Conservation (phyloP, 2,113 vertebrate genomes). For the Tetrao urogallus region DNA sequence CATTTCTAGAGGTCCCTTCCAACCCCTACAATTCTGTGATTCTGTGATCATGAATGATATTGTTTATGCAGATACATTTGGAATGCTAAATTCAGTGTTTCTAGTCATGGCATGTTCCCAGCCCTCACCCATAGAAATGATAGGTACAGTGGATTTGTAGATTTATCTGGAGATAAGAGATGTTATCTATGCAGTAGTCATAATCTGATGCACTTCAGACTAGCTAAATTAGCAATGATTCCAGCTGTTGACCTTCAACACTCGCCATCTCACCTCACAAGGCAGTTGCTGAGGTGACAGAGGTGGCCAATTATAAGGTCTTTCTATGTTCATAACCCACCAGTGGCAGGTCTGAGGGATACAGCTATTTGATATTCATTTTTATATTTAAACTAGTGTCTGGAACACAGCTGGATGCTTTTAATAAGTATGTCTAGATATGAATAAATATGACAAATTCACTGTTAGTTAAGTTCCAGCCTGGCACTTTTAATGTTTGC, state of each 20-base stretch:
- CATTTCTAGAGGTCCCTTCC: too few species aligned
- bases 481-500: not conserved
- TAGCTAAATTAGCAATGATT: not conserved
- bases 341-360: not conserved
- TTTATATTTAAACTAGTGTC: not conserved
- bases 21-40: too few species aligned
- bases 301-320: fast-evolving
- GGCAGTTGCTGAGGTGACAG: not conserved
- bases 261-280: not conserved
- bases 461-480: not conserved
- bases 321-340: not conserved
- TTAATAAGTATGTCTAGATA: not conserved
- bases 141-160: not conserved
- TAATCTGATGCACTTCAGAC: not conserved
- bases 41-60: not conserved
- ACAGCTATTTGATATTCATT: not conserved
- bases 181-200: not conserved
- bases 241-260: not conserved
- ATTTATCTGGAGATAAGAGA: not conserved
- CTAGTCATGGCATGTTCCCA: not conserved
- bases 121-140: not conserved
- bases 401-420: not conserved
- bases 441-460: not conserved
- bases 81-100: not conserved
- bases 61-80: conserved; percentile 11